A percentile compares a stretch with the other conserved stretches of the same genome.
These are phyloP conservation scores for Ochlodes sylvanus DNA, from an alignment of 2,888 invertebrate genomes.

Conservation along the genomic window DNA sequence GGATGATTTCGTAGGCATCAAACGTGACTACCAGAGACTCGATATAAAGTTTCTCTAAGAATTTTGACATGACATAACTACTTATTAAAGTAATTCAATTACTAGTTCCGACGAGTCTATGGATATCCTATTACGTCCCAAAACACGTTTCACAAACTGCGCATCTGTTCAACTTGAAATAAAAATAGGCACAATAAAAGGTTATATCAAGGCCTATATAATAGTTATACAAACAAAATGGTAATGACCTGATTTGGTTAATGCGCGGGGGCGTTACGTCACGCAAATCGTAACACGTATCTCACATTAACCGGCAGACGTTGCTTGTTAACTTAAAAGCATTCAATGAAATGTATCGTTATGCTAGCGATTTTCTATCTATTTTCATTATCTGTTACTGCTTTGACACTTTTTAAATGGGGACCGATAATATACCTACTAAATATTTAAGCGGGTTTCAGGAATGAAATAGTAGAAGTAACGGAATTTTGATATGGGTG, in stretches of 20 bases:
- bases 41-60: too few relatives aligned
- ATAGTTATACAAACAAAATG: conserved; percentile 34
- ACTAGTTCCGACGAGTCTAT: not conserved
- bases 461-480: too few relatives aligned
- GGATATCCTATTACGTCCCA: not conserved
- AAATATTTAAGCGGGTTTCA: too few relatives aligned
- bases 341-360: conserved; percentile 19
- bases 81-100: too few relatives aligned
- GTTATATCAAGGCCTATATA: conserved; percentile 19
- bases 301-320: conserved; percentile 25
- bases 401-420: not conserved
- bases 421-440: too few relatives aligned
- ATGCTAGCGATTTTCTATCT: conserved; percentile 1
- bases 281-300: conserved; percentile 31
- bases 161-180: conserved; percentile 2
- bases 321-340: conserved; percentile 28
- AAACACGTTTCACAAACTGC: not conserved
- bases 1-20: too few relatives aligned
- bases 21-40: too few relatives aligned
- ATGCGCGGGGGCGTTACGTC: conserved; percentile 30
- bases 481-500: too few relatives aligned
- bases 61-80: too few relatives aligned
- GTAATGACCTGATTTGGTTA: conserved; percentile 34
- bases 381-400: conserved; percentile 9
- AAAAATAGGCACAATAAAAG: conserved; percentile 18